phyloP scores from a whole-genome alignment of 2,888 invertebrate genomes.

The Notocelia uddmanniana region DNA sequence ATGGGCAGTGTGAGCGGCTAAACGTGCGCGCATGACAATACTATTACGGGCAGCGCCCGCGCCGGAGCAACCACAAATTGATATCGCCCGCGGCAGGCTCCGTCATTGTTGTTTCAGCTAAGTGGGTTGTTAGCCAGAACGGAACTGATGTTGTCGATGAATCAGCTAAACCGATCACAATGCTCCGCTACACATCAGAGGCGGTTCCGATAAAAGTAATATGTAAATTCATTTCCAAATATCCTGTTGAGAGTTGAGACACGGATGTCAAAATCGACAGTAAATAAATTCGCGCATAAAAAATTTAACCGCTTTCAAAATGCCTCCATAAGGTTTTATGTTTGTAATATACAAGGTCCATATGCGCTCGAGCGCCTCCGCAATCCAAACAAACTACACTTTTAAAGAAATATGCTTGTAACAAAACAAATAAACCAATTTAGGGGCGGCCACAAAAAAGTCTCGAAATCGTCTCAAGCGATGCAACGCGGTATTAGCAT shows the following conservation, averaged over 20 bases:
- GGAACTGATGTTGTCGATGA: conserved; percentile 57
- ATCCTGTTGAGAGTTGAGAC: conserved; percentile 52
- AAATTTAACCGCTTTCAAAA: conserved; percentile 54
- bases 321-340: conserved; percentile 42
- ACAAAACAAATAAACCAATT: conserved; percentile 84
- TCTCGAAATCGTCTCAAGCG: conserved; percentile 65
- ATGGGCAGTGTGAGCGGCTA: conserved; percentile 52
- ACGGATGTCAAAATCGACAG: conserved; percentile 52
- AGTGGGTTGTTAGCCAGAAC: conserved; percentile 60
- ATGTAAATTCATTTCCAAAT: conserved; percentile 54
- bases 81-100: conserved; percentile 48
- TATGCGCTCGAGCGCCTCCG: conserved; percentile 66
- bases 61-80: conserved; percentile 55
- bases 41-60: conserved; percentile 36
- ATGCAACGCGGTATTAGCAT: conserved; percentile 78
- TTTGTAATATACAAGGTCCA: conserved; percentile 57
- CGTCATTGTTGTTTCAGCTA: conserved; percentile 61
- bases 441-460: conserved; percentile 76
- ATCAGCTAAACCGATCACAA: conserved; percentile 58
- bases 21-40: conserved; percentile 43
- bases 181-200: conserved; percentile 59
- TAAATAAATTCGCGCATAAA: conserved; percentile 51
- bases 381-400: conserved; percentile 77
- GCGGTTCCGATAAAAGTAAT: conserved; percentile 53
- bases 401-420: conserved; percentile 75